Evolutionary conservation across 1,140 invertebrate genomes (phyloP), one percentile per base, ranked within the genome.

Genomic region (Babylonia areolata): DNA sequence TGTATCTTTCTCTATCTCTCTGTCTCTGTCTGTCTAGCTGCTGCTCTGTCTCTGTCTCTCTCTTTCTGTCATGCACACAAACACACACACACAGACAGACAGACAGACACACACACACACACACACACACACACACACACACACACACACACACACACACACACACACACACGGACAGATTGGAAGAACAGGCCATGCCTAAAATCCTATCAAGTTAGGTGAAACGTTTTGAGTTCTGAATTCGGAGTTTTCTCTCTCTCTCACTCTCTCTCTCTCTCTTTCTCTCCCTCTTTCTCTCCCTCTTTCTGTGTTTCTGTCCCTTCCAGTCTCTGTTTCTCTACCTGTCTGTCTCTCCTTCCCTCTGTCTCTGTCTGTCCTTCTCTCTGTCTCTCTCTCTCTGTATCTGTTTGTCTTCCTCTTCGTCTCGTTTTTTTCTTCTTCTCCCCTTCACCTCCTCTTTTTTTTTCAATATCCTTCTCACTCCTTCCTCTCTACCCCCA

Each of bases 71-170:
- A 64, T 23, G 28, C 23, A 20, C 58, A 64, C 58, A 64, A 0
- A 64, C 58, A 64, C 6, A 64, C 1, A 64, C 58, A 23, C 58
- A 64, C 58, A n/a, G n/a, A 11, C 58, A 3, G 15, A 11, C 58
- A 64, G 15, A 64, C 58, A 3, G 0, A 64, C 58, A 64, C 6
- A 11, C 58, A 64, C 58, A 64, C 58, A 64, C 58, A 64, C 58
- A 64, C 58, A 64, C 58, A 64, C 58, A 64, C 58, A 64, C 58
- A 64, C 58, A 64, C 58, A 64, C 58, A 64, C 58, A 64, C 58
- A 64, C 58, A 64, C 58, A 64, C 58, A 64, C 58, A 64, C 58
- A 64, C 58, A 64, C 58, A 64, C 58, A 64, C 58, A 64, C 58
- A 64, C 58, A 64, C 58, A 64, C 58, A 64, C 58, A 46, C 42